Evolutionary conservation across 2,113 vertebrate genomes (phyloP), one percentile per base, ranked within the genome.

Genomic region (Indicator indicator): DNA sequence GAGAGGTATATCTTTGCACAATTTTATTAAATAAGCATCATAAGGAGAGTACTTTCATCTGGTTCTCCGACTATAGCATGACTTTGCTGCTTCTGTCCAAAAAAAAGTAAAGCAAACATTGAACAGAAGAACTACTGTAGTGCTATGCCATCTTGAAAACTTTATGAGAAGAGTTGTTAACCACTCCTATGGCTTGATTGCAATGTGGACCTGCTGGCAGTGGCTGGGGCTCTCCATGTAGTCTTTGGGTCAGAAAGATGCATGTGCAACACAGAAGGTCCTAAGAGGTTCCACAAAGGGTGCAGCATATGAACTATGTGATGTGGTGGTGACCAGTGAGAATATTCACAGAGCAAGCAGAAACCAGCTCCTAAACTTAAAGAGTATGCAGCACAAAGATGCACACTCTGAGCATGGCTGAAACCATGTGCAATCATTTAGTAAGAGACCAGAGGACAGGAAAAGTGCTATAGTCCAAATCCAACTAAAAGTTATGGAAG

Each of bases 191-290:
- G 1, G 7, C 40, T 23, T 18, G 26, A 36, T 3, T 3, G 30
- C 44, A 63, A 27, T 56, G 26, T 36, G 33, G 16, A 17, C 55
- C 26, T 32, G 55, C 23, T 56, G 55, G 50, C 24, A 55, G 24
- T 2, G 3, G 26, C 15, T 85, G 21, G 42, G 40, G 32, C 5
- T 85, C n/a, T 42, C 18, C 32, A 28, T 0, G 0, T 7, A 40
- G 21, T 12, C 32, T 83, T 68, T 42, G 15, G 30, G 44, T 20
- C 40, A 82, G 40, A 73, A 92, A 92, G 44, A 76, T 20, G 3
- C 11, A 76, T 74, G 30, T 18, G 20, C 24, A 46, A 75, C 10
- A 58, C 16, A 88, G n/a, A 68, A 78, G 11, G 12, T n/a, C 5
- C 54, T 40, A 44, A 28, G 21, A 71, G 30, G 30, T 18, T 74